Conservation (phyloP, 2,888 invertebrate genomes). For the Ophioninae sp. region DNA sequence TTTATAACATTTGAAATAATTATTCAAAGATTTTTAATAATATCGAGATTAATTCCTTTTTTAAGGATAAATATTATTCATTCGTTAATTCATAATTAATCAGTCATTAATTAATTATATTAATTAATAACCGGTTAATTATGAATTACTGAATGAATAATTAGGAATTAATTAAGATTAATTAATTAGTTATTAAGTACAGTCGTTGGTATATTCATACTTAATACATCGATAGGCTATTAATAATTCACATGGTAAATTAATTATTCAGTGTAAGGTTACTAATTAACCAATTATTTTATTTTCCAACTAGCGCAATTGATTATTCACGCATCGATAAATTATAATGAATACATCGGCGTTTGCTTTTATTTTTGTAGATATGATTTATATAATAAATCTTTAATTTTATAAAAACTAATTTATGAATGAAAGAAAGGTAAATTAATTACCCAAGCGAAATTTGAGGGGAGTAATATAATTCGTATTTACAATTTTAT, state of each 20-base stretch:
- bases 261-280: neutral
- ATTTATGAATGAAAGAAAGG: too few species aligned
- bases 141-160: too few species aligned
- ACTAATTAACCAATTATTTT: neutral
- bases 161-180: neutral
- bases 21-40: neutral
- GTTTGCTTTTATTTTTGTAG: neutral
- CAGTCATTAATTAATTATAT: too few species aligned
- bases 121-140: too few species aligned
- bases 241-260: neutral
- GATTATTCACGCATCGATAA: neutral
- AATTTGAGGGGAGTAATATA: too few species aligned
- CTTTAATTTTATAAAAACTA: too few species aligned
- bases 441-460: too few species aligned
- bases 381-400: too few species aligned
- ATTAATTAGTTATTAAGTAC: neutral
- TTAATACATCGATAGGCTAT: neutral
- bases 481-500: too few species aligned
- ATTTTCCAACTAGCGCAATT: neutral
- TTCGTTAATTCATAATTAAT: too few species aligned
- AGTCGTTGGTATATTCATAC: neutral
- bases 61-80: neutral
- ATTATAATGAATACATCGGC: neutral
- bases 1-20: neutral
- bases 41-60: neutral